Evolutionary conservation across 2,797 vertebrate species (phyloP), one percentile per base, ranked within the genome.

Genomic region (Holocentrus rufus): DNA sequence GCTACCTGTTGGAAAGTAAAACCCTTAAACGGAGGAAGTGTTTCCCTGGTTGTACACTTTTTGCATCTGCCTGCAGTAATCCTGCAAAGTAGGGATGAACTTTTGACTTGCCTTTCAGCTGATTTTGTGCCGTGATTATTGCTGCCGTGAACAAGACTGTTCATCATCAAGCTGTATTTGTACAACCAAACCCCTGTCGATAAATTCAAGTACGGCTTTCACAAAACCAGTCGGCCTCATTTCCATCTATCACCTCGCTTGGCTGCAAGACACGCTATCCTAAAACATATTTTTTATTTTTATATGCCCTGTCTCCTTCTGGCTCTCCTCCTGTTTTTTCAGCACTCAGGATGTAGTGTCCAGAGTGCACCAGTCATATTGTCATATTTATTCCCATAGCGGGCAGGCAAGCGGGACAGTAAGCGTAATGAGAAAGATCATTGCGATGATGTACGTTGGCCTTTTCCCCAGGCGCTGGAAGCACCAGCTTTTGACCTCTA

Each of bases 391-490:
- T 80, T 63, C 61, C 57, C 62, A 54, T 11, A 17, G 61, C 0
- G 1, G 44, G 44, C 65, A 70, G 63, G 65, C 49, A 39, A 61
- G 69, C 63, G 18, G 73, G 75, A 74, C 77, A 72, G 65, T 30
- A 54, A 44, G 39, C 53, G 36, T 85, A 81, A 85, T 85, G 75
- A 80, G 74, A 83, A 66, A 67, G 55, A 78, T 81, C 76, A 76
- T 47, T 11, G 49, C 22, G 49, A 65, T 80, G 80, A 85, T 81
- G 77, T 53, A 85, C 9, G 25, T 53, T 31, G 47, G 57, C 65
- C 42, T 67, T 65, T 72, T 42, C 55, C 64, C 27, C 42, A 3
- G 65, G 27, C 6, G 2, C 55, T 50, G 27, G 18, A 77, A 22
- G 18, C 36, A 55, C 60, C 60, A 73, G 72, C 44, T 14, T 79